Evolutionary conservation across 2,888 invertebrate species (phyloP), one percentile per base, ranked within the genome.

Genomic region (Agapostemon virescens): DNA sequence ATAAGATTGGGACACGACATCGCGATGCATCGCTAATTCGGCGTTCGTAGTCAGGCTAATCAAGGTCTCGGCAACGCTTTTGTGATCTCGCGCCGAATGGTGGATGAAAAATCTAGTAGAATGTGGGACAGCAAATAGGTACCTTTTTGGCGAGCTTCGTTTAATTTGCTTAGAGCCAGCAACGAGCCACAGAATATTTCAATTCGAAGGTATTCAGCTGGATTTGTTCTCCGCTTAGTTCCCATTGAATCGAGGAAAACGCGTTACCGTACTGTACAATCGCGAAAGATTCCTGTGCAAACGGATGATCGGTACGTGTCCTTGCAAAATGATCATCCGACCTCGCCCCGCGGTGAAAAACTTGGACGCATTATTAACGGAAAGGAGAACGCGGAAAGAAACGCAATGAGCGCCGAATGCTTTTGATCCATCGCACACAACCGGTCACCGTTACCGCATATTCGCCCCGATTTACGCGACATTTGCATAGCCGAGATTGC

Each of bases 401-500:
- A 61, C 45, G 76, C 45, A 36, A 77, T 58, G 42, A 74, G 64
- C 42, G 70, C 30, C 70, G 64, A 81, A 73, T 79, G 73, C 69
- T 79, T 40, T 69, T 81, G 85, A 85, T 85, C 84, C 85, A 82
- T 79, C 74, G 81, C 86, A 80, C 76, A 85, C 81, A 84, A 80
- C 71, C 73, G 81, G 83, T 73, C 81, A 81, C 72, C 85, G 72
- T 77, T 81, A 75, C 77, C 81, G 87, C 87, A 88, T 88, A 89
- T 88, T 87, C 79, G 76, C 71, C 81, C 70, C 87, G 88, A 87
- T 88, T 89, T 86, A 86, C 84, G 84, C 81, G 73, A 71, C 81
- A 88, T 89, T 89, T 88, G 83, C 89, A 88, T 88, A 87, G 85
- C 87, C 86, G 83, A 88, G 88, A 89, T 89, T 89, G 87, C 89